Evolutionary conservation across 2,797 vertebrate genomes (phyloP).

Genomic region (Xiphophorus birchmanni): DNA sequence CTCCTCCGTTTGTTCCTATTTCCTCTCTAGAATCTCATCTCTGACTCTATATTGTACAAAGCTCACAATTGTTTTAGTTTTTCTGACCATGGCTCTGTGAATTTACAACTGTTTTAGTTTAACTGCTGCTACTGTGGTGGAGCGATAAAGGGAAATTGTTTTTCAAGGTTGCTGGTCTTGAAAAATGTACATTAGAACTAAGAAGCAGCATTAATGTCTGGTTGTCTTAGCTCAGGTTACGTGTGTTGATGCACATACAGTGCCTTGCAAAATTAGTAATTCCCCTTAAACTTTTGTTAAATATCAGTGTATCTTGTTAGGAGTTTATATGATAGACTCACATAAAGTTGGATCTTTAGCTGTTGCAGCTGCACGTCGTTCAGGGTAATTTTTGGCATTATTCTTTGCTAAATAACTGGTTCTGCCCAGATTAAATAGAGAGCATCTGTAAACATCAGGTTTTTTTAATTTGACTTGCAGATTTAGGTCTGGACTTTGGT

Average conservation of each 20-base stretch:
- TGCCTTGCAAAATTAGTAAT: not conserved
- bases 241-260: conserved; percentile 13
- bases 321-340: not conserved
- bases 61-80: conserved; percentile 32
- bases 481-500: not conserved
- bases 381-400: not conserved
- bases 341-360: not conserved
- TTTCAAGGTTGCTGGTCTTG: conserved; percentile 26
- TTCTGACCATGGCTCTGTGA: conserved; percentile 47
- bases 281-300: not conserved
- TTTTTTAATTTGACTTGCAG: not conserved
- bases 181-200: conserved; percentile 71
- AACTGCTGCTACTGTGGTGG: conserved; percentile 57
- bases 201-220: conserved; percentile 31
- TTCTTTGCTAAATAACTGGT: not conserved
- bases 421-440: not conserved
- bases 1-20: conserved; percentile 36
- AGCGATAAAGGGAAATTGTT: conserved; percentile 6
- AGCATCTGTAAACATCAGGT: not conserved
- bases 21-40: conserved; percentile 34
- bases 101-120: conserved; percentile 46
- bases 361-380: not conserved
- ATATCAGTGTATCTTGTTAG: not conserved
- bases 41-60: conserved; percentile 39
- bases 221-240: conserved; percentile 20